Percentiles rank a stretch among this genome's conserved stretches.
phyloP scores from a whole-genome alignment of 2,797 vertebrate species.

The Cirrhinus molitorella region DNA sequence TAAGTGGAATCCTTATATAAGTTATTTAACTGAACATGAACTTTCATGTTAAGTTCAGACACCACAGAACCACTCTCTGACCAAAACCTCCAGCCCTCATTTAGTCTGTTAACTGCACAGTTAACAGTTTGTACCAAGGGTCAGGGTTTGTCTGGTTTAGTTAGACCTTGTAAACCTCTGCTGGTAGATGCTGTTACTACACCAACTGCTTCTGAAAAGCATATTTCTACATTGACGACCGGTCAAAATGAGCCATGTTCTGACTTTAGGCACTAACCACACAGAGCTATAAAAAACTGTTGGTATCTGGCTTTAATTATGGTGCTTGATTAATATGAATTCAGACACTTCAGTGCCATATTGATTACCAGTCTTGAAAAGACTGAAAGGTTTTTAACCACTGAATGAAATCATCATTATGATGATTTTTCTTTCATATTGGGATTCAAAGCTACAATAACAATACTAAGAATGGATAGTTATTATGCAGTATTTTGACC shows the following conservation, averaged over 20 bases:
- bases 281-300: not conserved
- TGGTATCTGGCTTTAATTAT: not conserved
- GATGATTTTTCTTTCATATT: not conserved
- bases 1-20: not conserved
- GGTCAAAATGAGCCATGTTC: not conserved
- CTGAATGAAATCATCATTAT: not conserved
- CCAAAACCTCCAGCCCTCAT: not conserved
- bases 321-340: not conserved
- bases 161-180: not conserved
- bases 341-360: not conserved
- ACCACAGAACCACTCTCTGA: not conserved
- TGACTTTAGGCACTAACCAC: not conserved
- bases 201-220: not conserved
- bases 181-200: conserved; percentile 8
- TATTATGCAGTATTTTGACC: no score
- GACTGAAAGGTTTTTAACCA: not conserved
- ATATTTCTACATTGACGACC: not conserved
- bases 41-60: not conserved
- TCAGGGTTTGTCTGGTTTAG: not conserved
- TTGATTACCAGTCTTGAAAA: not conserved
- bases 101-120: conserved; percentile 46
- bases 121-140: not conserved
- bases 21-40: not conserved
- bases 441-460: not conserved
- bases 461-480: no score